Base-by-base conservation (phyloP, 2,888 invertebrate genomes). In the Boloria euphrosyne region DNA sequence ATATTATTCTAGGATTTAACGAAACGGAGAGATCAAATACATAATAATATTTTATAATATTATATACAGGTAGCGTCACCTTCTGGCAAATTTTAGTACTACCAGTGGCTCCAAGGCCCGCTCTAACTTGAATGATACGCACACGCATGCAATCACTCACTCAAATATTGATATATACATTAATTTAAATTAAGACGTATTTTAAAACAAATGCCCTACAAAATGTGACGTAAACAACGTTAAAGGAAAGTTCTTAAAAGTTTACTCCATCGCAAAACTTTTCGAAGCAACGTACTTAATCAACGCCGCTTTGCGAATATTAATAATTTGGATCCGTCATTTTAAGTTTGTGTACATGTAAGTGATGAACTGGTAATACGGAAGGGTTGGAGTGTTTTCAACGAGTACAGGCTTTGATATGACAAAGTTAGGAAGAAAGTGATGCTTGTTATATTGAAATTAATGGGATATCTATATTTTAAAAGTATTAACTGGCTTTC, bases 301-400 rank as follows among this genome's bases (percentile, higher is more conserved):
- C 47, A 58, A 59, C 59, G 59, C 59, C 49, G 27, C 31, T 10
- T 38, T n/a, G 47, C 17, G 59, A 59, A 59, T 47, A 49, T 59
- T 59, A 49, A 59, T 49, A 49, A 59, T 59, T 59, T 49, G 31
- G 4, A 59, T 10, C 31, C 49, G 59, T 47, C 59, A 31, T 49
- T 49, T 59, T 59, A 49, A 59, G 31, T 59, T 59, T 59, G 17
- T 43, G 18, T 55, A 44, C 17, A 49, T 38, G 31, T 59, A 47
- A 59, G 47, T 49, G 27, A 59, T 49, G 47, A 38, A 49, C 31
- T 59, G 31, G 59, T 31, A 31, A 59, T 49, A 31, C 13, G 27
- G 14, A 18, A 55, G 16, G 43, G 43, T 5, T 14, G n/a, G 14
- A 38, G 31, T 49, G 49, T 17, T 49, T 31, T 0, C 16, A 49